Evolutionary conservation across 2,888 invertebrate species (phyloP), one percentile per base, ranked within the genome.

Genomic region (Sphaerophoria taeniata): DNA sequence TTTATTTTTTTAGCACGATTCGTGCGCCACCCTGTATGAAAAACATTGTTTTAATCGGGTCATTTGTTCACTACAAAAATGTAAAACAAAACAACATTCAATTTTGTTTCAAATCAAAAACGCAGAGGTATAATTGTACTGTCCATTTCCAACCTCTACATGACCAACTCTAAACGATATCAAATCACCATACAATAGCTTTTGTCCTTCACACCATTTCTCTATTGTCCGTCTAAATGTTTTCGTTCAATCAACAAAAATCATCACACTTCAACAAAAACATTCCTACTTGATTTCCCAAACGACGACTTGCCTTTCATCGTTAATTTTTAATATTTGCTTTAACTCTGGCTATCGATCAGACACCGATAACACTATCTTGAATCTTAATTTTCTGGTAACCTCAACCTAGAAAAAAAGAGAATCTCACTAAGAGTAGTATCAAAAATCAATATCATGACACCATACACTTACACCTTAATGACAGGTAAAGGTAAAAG

Each of bases 401-500:
- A 58, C 56, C 36, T 36, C 5, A 58, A 58, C 16, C 16, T 36
- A 9, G 51, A 4, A 53, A 34, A 34, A 11, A 34, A 56, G n/a
- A 56, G 5, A 9, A 36, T 16, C 14, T 9, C 56, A 58, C 31
- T 36, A 4, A 58, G n/a, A n/a, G n/a, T n/a, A n/a, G 36, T 16
- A 58, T 36, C 36, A 33, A 43, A 12, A 60, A 39, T 58, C 43
- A 24, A 24, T 55, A 60, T 34, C 60, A 53, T 16, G 47, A 73
- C 12, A 43, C 9, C 6, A 24, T 24, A 24, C 24, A 24, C 24
- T 24, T 24, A 24, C 24, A 7, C 43, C 47, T 36, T 47, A 72
- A 60, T 76, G 11, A 76, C 39, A 60, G 14, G 39, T 6, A 67
- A 82, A 76, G 72, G 60, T 67, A 81, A 67, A 58, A 67, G 67